These are phyloP conservation scores for Sebastes umbrosus DNA, from an alignment of 2,797 vertebrate genomes.

Conservation along the genomic window DNA sequence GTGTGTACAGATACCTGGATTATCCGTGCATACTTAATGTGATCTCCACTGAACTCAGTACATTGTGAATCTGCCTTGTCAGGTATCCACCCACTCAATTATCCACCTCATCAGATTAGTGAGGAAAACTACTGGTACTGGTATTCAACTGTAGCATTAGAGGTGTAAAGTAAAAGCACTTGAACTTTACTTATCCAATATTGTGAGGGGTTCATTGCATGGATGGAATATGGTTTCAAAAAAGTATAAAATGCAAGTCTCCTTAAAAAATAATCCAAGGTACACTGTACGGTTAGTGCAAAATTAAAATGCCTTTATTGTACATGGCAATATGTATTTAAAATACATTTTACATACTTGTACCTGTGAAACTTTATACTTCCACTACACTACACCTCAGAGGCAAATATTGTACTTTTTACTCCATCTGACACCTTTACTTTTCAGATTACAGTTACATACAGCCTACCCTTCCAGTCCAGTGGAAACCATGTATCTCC, in stretches of 20 bases:
- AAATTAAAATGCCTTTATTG: too few species aligned
- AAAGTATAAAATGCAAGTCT: background rate
- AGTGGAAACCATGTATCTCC: background rate
- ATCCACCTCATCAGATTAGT: conserved; percentile 20
- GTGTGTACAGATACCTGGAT: background rate
- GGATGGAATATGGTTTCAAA: background rate
- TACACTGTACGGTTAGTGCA: too few species aligned
- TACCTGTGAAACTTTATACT: background rate
- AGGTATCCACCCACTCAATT: conserved; percentile 25
- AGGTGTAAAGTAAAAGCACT: background rate
- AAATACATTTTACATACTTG: background rate
- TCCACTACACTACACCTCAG: background rate
- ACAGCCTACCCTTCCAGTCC: too few species aligned
- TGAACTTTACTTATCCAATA: background rate
- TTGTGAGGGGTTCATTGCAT: too few species aligned
- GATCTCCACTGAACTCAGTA: conserved; percentile 28
- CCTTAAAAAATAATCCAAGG: background rate
- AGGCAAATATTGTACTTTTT: background rate
- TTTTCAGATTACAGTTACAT: background rate
- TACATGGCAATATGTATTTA: too few species aligned
- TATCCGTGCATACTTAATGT: background rate
- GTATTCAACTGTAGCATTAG: background rate
- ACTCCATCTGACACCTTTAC: background rate
- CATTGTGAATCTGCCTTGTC: conserved; percentile 12
- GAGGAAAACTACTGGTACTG: conserved; percentile 10